A percentile compares a stretch with the other conserved stretches of the same genome.
These are phyloP conservation scores for Tadarida brasiliensis DNA, from an alignment of 2,797 vertebrate species.

Conservation along the genomic window DNA sequence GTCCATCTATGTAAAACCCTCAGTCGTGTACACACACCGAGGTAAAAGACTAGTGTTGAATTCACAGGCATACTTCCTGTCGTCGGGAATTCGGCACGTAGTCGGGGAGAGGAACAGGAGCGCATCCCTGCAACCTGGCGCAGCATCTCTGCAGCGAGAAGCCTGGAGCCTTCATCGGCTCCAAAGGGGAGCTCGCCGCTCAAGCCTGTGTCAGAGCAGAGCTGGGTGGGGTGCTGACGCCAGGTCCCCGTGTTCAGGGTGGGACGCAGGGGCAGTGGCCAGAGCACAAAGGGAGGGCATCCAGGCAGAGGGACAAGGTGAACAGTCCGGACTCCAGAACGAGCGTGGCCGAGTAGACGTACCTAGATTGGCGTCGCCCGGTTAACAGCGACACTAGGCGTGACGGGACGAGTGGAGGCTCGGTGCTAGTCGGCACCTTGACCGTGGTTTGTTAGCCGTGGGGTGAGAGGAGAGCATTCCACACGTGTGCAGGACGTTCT, in stretches of 20 bases:
- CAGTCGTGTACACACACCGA: background rate
- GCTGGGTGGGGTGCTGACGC: background rate
- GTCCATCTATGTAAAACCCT: background rate
- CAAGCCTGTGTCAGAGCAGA: background rate
- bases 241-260: background rate
- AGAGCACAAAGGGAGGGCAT: background rate
- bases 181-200: background rate
- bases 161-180: background rate
- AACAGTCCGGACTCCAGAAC: background rate
- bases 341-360: background rate
- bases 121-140: background rate
- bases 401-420: background rate
- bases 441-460: too few species aligned
- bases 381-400: background rate
- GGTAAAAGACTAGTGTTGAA: background rate
- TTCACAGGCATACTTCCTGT: background rate
- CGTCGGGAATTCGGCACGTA: background rate
- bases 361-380: rapidly evolving
- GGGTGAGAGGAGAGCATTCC: background rate
- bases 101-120: background rate
- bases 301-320: background rate
- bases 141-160: background rate
- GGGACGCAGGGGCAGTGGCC: rapidly evolving
- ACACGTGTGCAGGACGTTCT: background rate
- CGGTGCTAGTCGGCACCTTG: too few species aligned